Evolutionary conservation across 2,888 invertebrate species (phyloP), one percentile per base, ranked within the genome.

Genomic region (Lapara coniferarum): DNA sequence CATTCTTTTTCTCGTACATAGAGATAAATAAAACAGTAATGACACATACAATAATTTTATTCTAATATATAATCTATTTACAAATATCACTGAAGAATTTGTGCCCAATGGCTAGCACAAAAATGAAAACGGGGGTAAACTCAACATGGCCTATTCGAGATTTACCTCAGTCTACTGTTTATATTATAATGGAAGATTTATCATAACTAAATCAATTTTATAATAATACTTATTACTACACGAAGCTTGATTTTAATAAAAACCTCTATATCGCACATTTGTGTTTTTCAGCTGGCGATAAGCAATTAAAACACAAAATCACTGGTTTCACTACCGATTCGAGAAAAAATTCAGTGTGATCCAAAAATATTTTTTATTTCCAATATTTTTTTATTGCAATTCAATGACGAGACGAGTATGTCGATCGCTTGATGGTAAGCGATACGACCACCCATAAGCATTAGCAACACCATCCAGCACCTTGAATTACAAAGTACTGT

Each of bases 51-150:
- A 53, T 37, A 37, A 16, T 37, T 53, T 53, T 66, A 49, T 46
- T 57, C 37, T 68, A 68, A 25, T 57, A 37, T 14, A 37, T 53
- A 53, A 37, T n/a, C 53, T 75, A 73, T 71, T 73, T 73, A 75
- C 71, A 76, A 52, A 30, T 57, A 71, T 72, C 67, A 71, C 73
- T 69, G 58, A 57, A 73, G 51, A 66, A 2, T 66, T 53, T 66
- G 16, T 53, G 51, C 37, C 16, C 44, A 52, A 30, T 53, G 16
- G 12, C n/a, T 53, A 30, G 52, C 66, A 66, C 63, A 25, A n/a
- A 52, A 10, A 53, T 10, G 66, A 66, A 66, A 49, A 19, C 63
- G 14, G 63, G 49, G 49, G 63, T 46, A 63, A 63, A 63, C 53
- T 66, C 52, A 55, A 52, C 13, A 44, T 30, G 16, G 7, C 44